A percentile compares a stretch with the other conserved stretches of the same genome.
phyloP scores from a whole-genome alignment of 2,888 invertebrate genomes.

The Lochmaea crataegi region DNA sequence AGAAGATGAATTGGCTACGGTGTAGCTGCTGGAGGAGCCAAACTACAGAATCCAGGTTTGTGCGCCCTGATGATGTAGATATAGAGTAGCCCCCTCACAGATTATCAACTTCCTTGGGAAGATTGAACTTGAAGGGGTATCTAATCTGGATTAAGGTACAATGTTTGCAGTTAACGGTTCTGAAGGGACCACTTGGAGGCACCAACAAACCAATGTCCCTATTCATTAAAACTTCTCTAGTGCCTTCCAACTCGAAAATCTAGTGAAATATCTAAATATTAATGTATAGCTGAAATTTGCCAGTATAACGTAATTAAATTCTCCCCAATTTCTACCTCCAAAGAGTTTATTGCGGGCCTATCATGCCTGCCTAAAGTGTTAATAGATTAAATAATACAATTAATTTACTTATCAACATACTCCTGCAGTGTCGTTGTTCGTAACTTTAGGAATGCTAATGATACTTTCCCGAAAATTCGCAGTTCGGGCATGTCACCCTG shows the following conservation, averaged over 20 bases:
- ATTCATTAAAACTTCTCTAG: background rate
- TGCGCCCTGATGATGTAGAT: no score
- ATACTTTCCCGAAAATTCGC: slow-evolving; percentile 19
- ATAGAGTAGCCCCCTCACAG: no score
- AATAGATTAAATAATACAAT: background rate
- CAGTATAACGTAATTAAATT: background rate
- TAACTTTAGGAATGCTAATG: slow-evolving; percentile 25
- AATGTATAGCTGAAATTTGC: background rate
- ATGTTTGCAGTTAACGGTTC: no score
- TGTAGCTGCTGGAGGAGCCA: no score
- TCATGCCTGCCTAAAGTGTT: background rate
- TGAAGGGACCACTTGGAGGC: no score
- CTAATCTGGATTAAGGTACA: no score
- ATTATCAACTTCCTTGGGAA: no score
- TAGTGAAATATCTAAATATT: background rate
- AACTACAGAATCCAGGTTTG: no score
- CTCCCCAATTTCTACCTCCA: background rate
- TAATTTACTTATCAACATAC: background rate
- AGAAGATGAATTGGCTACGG: no score
- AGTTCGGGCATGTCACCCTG: slow-evolving; percentile 1
- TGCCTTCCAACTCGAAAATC: background rate
- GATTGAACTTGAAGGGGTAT: no score
- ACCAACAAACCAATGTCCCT: background rate
- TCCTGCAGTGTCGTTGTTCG: background rate
- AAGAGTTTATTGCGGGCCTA: background rate